Evolutionary conservation across 2,888 invertebrate species (phyloP), one percentile per base, ranked within the genome.

Genomic region (Mycalesis mineus): DNA sequence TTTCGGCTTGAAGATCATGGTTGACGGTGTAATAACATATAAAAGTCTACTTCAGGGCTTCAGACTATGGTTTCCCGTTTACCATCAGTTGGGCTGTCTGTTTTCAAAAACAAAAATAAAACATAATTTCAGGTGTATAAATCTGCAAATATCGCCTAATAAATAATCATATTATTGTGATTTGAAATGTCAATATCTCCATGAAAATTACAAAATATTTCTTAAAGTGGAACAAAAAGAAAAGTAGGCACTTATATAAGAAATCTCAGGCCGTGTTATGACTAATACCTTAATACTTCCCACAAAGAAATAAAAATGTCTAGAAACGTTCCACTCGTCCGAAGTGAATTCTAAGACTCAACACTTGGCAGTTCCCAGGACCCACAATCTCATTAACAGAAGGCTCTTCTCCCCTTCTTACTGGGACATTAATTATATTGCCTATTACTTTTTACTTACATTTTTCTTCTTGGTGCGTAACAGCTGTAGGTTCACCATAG

Each of bases 311-410:
- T 40, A 29, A 28, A 50, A 50, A 14, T 28, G 39, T 14, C 28
- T 40, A 28, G 11, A 40, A 40, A 29, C 15, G 40, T 51, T 33
- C 31, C 47, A 15, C 15, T 15, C 7, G 1, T 9, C 15, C 29
- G 40, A 51, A 51, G 14, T 14, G 28, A 40, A 28, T 28, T 51
- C 28, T 29, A 28, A 50, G 14, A 40, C 29, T 14, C 15, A 40
- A 11, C 50, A 51, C 31, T 40, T 41, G 49, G 36, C 8, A 39
- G 13, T 51, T 51, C 40, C 29, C 50, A 51, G 31, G 29, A 31
- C 29, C 15, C 9, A 15, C 14, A 51, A 40, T 40, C 40, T 40
- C 40, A 51, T 51, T 14, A 40, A 31, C 37, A 29, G 14, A 40
- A 51, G 31, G 29, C 9, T 13, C 7, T 49, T 17, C 22, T 36